These are phyloP conservation scores for Caenorhabditis virilis DNA, from an alignment of 2,888 invertebrate species.

Conservation along the genomic window DNA sequence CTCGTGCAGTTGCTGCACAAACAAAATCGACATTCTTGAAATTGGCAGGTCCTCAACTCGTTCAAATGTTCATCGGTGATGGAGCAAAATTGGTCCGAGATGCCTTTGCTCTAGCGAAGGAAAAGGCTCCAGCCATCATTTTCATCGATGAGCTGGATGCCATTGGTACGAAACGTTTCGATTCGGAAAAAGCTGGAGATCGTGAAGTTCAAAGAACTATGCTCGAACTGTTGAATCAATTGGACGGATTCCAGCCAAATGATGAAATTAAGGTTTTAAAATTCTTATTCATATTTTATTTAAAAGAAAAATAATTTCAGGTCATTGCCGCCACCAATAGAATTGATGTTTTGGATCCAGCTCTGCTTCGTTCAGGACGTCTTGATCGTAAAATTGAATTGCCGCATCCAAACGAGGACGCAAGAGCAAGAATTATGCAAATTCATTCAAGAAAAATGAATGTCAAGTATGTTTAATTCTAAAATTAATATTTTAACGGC, in stretches of 20 bases:
- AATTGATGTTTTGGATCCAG: slow-evolving; percentile 97
- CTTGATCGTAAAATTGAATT: slow-evolving; percentile 96
- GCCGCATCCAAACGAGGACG: slow-evolving; percentile 98
- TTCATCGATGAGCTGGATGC: slow-evolving; percentile 99
- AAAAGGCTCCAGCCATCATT: slow-evolving; percentile 97
- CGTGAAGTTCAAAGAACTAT: slow-evolving; percentile 98
- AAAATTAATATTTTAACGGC: slow-evolving; percentile 79
- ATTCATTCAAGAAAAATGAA: slow-evolving; percentile 98
- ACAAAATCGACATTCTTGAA: slow-evolving; percentile 98
- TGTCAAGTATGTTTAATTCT: slow-evolving; percentile 74
- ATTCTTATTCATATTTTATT: too few species aligned
- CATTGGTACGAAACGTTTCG: slow-evolving; percentile 78
- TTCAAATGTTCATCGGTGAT: slow-evolving; percentile 94
- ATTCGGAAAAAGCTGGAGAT: slow-evolving; percentile 98
- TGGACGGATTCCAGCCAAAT: slow-evolving; percentile 97
- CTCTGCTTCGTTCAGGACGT: slow-evolving; percentile 90
- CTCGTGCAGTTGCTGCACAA: slow-evolving; percentile 97
- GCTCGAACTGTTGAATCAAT: slow-evolving; percentile 94
- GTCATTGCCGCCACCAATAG: slow-evolving; percentile 98
- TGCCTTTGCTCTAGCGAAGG: slow-evolving; percentile 95
- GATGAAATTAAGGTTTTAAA: slow-evolving; percentile 85
- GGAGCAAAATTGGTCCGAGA: slow-evolving; percentile 79
- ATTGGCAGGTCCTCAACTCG: slow-evolving; percentile 95
- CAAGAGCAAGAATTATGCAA: slow-evolving; percentile 84
- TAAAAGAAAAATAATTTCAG: slow-evolving; percentile 1